Conservation (phyloP, 2,113 vertebrate species). For the Nerophis lumbriciformis region DNA sequence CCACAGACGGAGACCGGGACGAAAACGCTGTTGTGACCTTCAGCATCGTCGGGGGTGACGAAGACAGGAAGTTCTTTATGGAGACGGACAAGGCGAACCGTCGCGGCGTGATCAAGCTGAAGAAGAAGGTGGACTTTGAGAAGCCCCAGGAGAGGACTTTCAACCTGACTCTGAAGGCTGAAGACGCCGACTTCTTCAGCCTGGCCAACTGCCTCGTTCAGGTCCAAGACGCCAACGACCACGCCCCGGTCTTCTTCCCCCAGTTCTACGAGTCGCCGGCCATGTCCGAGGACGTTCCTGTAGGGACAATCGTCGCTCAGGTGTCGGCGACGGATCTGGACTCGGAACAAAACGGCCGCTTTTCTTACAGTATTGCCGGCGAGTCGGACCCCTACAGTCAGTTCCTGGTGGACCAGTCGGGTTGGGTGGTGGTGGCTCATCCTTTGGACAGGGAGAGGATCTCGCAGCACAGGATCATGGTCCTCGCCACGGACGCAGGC, state of each 20-base stretch:
- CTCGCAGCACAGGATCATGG: conserved; percentile 70
- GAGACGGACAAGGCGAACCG: conserved; percentile 76
- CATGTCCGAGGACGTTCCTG: conserved; percentile 72
- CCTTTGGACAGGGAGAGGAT: conserved; percentile 75
- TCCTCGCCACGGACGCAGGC: conserved; percentile 80
- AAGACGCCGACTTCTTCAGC: conserved; percentile 81
- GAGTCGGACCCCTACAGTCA: conserved; percentile 75
- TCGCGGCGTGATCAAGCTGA: conserved; percentile 76
- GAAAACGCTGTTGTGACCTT: conserved; percentile 81
- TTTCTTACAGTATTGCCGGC: conserved; percentile 74
- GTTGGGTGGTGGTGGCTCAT: conserved; percentile 71
- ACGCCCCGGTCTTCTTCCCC: conserved; percentile 80
- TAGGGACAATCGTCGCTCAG: conserved; percentile 76
- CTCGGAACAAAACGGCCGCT: conserved; percentile 77
- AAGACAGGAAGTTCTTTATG: conserved; percentile 83
- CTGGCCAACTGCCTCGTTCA: conserved; percentile 78
- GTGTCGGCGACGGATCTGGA: conserved; percentile 81
- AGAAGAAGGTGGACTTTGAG: conserved; percentile 82
- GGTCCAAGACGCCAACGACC: conserved; percentile 85
- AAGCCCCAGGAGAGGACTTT: conserved; percentile 78
- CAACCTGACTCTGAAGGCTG: conserved; percentile 83
- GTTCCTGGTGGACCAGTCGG: conserved; percentile 75
- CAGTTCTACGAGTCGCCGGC: conserved; percentile 70
- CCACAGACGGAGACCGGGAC: conserved; percentile 71
- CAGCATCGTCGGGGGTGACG: conserved; percentile 78